Evolutionary conservation across 1,140 invertebrate species (phyloP).

Genomic region (Mizuhopecten yessoensis): DNA sequence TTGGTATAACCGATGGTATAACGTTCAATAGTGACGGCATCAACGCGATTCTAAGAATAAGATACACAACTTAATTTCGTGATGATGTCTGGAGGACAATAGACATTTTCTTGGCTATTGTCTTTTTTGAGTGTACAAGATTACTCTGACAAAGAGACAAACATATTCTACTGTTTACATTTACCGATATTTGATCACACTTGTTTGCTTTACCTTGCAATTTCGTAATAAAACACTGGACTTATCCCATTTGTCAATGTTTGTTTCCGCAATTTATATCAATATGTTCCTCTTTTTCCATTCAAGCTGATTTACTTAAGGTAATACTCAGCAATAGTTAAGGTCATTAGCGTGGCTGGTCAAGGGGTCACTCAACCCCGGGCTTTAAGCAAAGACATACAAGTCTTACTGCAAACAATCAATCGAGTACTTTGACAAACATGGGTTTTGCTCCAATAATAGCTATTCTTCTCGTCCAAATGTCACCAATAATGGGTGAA

Average conservation of each 20-base stretch:
- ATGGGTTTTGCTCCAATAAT: not conserved
- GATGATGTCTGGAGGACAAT: not conserved
- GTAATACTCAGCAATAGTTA: not conserved
- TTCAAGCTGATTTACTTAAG: not conserved
- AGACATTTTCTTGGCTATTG: too few species aligned
- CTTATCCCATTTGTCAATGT: not conserved
- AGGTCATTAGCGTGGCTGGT: not conserved
- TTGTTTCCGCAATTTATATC: not conserved
- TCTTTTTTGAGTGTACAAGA: too few species aligned
- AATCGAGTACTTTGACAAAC: not conserved
- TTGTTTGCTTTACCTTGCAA: not conserved
- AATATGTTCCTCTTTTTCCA: not conserved
- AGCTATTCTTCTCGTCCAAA: not conserved
- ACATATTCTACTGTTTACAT: not conserved
- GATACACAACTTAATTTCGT: too few species aligned
- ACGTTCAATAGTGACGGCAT: too few species aligned
- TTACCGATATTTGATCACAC: not conserved
- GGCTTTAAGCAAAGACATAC: not conserved
- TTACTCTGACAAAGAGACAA: not conserved
- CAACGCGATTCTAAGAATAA: too few species aligned
- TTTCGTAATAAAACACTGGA: not conserved
- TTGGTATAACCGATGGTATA: too few species aligned
- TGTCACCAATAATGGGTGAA: not conserved
- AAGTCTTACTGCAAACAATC: not conserved
- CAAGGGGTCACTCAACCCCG: not conserved